Evolutionary conservation across 2,797 vertebrate species (phyloP).

Genomic region (Phrynocephalus vlangalii): DNA sequence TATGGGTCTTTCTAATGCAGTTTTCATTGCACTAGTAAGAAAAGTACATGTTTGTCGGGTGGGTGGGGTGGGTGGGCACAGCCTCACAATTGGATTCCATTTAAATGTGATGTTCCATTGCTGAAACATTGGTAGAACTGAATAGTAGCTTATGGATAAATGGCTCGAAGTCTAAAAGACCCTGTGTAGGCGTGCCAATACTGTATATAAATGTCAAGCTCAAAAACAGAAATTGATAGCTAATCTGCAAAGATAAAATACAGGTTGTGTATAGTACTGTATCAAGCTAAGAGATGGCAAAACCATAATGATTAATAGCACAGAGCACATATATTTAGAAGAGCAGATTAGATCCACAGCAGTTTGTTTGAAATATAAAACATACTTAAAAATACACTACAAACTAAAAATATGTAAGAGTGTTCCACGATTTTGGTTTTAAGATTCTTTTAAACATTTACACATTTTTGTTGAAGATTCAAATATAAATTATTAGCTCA

Average conservation of each 20-base stretch:
- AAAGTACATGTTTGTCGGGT: no score
- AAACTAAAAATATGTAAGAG: background rate
- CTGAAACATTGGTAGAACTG: background rate
- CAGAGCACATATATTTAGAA: background rate
- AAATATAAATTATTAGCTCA: background rate
- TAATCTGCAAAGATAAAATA: background rate
- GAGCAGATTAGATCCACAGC: background rate
- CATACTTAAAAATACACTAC: background rate
- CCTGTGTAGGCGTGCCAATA: background rate
- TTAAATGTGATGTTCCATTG: background rate
- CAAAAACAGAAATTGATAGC: background rate
- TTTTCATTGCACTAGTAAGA: background rate
- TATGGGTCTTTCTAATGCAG: background rate
- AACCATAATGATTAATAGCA: background rate
- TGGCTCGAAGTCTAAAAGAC: background rate
- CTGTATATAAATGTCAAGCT: background rate
- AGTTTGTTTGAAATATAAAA: background rate
- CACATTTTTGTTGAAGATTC: background rate
- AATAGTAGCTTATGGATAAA: background rate
- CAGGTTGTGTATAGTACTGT: background rate
- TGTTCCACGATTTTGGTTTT: background rate
- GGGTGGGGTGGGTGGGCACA: background rate
- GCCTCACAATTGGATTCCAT: no score
- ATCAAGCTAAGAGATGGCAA: slow-evolving; percentile 7
- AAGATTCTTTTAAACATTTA: background rate